Conservation (phyloP, 2,113 vertebrate genomes). For the Amblyopsis rosae region DNA sequence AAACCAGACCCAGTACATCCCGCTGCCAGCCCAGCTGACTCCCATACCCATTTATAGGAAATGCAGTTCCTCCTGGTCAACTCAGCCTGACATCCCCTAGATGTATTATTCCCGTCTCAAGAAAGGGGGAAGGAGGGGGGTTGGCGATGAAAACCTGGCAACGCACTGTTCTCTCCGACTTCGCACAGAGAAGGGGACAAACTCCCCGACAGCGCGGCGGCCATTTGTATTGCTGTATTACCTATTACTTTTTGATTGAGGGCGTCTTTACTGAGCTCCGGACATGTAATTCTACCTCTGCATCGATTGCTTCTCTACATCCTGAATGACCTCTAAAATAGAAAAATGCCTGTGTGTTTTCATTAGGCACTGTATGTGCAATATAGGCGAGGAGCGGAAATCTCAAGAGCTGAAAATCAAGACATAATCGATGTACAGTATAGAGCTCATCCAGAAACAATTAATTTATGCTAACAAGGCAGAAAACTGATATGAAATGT, state of each 20-base stretch:
- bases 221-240: slow-evolving; percentile 23
- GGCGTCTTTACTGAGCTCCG: slow-evolving; percentile 19
- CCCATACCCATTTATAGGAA: slow-evolving; percentile 38
- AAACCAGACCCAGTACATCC: slow-evolving; percentile 15
- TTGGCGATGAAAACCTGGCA: slow-evolving; percentile 32
- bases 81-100: slow-evolving; percentile 31
- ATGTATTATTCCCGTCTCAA: slow-evolving; percentile 13
- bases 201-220: not conserved
- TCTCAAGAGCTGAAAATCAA: slow-evolving; percentile 20
- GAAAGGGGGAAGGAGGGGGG: not conserved
- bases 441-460: not conserved
- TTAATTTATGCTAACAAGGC: not conserved
- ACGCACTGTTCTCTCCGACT: slow-evolving; percentile 13
- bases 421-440: not conserved
- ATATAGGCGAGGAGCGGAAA: not conserved
- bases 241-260: slow-evolving; percentile 34
- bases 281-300: slow-evolving; percentile 29
- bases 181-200: not conserved
- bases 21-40: slow-evolving; percentile 42
- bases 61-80: slow-evolving; percentile 54
- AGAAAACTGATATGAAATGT: too few relatives aligned
- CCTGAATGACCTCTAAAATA: not conserved
- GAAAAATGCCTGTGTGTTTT: slow-evolving; percentile 3
- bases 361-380: not conserved
- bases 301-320: slow-evolving; percentile 28